These are phyloP conservation scores for Mandrillus leucophaeus DNA, from an alignment of 2,113 vertebrate genomes.

Conservation along the genomic window DNA sequence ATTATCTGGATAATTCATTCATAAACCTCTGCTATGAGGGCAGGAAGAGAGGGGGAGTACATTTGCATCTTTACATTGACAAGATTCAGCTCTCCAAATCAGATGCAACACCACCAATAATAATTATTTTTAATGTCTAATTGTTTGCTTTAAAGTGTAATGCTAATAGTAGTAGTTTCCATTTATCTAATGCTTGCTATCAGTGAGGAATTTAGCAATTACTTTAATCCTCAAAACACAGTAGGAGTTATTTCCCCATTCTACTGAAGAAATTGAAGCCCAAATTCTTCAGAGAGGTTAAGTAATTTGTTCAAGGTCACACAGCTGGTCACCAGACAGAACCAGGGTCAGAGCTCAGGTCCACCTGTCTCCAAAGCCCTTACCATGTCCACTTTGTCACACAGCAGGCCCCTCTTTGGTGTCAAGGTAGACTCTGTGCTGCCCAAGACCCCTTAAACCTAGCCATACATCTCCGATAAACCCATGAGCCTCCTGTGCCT, in stretches of 20 bases:
- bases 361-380: neutral
- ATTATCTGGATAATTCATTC: neutral
- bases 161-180: neutral
- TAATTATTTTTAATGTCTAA: neutral
- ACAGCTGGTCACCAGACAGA: neutral
- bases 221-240: neutral
- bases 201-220: neutral
- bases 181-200: neutral
- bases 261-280: neutral
- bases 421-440: neutral
- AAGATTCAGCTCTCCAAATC: neutral
- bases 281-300: neutral
- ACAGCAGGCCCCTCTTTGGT: rapidly evolving
- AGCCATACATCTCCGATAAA: neutral
- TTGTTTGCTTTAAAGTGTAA: neutral
- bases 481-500: too few relatives aligned
- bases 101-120: neutral
- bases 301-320: neutral
- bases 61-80: neutral
- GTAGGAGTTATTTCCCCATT: neutral
- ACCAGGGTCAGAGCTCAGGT: neutral
- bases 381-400: neutral
- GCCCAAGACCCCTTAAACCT: neutral
- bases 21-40: neutral
- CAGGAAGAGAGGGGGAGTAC: rapidly evolving